phyloP scores from a whole-genome alignment of 2,888 invertebrate species.

The Azorinus chamasolen region DNA sequence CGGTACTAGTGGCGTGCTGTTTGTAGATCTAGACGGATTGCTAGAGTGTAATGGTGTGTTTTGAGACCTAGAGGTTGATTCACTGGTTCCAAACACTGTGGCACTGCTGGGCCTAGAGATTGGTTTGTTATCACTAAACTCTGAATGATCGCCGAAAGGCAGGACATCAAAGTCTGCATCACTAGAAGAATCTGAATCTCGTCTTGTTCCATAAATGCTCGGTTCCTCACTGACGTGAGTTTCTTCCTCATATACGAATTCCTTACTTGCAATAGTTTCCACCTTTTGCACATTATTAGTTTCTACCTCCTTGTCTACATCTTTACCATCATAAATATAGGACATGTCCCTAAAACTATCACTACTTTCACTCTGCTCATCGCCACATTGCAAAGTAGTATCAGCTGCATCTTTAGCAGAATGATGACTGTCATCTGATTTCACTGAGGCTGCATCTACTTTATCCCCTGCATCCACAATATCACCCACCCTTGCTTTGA shows the following conservation, averaged over 20 bases:
- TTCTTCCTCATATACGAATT: not conserved
- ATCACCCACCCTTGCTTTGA: constrained; percentile 39
- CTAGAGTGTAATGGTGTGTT: no score
- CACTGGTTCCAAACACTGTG: no score
- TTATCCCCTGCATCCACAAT: constrained; percentile 20
- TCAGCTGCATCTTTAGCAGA: constrained; percentile 7
- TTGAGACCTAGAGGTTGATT: no score
- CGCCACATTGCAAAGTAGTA: constrained; percentile 11
- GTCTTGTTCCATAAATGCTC: constrained; percentile 49
- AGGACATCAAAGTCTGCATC: constrained; percentile 12
- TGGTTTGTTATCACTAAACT: constrained; percentile 19
- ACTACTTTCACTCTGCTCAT: constrained; percentile 4
- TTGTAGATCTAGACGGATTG: no score
- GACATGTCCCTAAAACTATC: constrained; percentile 3
- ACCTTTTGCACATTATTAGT: not conserved
- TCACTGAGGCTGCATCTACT: not conserved
- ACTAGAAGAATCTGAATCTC: constrained; percentile 24
- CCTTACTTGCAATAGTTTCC: not conserved
- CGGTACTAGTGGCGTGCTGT: no score
- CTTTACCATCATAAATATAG: constrained; percentile 21
- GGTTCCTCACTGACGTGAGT: constrained; percentile 26
- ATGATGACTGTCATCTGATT: constrained; percentile 8
- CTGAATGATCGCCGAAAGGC: no score
- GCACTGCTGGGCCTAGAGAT: no score
- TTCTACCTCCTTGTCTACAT: not conserved